A percentile compares a stretch with the other conserved stretches of the same genome.
phyloP scores from a whole-genome alignment of 2,888 invertebrate genomes.

The Heteropelma amictum region DNA sequence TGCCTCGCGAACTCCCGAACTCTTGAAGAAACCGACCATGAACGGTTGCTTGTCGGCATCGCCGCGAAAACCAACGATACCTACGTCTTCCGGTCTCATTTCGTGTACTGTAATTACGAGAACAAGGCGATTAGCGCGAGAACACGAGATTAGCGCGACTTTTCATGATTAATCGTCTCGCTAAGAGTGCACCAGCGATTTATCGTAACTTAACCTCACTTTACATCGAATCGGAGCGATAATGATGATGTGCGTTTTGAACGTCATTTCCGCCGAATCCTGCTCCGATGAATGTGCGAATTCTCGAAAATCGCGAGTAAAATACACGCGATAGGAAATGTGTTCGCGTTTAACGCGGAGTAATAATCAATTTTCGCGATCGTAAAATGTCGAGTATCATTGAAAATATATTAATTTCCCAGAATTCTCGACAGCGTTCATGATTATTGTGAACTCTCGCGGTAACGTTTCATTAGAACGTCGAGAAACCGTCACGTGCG shows the following conservation, averaged over 20 bases:
- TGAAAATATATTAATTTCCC: constrained; percentile 8
- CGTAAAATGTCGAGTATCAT: constrained; percentile 9
- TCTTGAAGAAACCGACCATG: constrained; percentile 93
- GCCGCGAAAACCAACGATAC: constrained; percentile 87
- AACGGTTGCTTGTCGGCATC: constrained; percentile 93
- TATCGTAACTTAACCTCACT: too few relatives aligned
- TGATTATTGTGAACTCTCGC: constrained; percentile 24
- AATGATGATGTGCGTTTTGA: too few relatives aligned
- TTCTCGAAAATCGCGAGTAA: too few relatives aligned
- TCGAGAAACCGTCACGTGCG: constrained; percentile 61
- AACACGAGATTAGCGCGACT: too few relatives aligned
- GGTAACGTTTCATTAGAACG: constrained; percentile 67
- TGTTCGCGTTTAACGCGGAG: too few relatives aligned
- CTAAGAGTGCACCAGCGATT: neutral
- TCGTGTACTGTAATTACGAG: constrained; percentile 83
- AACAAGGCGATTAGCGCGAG: constrained; percentile 49
- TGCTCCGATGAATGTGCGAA: too few relatives aligned
- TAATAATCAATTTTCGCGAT: too few relatives aligned
- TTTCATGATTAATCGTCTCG: too few relatives aligned
- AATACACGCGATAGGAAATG: too few relatives aligned
- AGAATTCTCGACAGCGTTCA: neutral
- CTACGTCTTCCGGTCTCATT: constrained; percentile 90
- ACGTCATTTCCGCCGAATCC: too few relatives aligned
- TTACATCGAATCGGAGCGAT: too few relatives aligned
- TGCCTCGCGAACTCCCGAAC: constrained; percentile 80